Percentiles rank a stretch among this genome's conserved stretches.
These are phyloP conservation scores for Polypedilum pembai DNA, from an alignment of 1,140 invertebrate genomes.

Conservation along the genomic window DNA sequence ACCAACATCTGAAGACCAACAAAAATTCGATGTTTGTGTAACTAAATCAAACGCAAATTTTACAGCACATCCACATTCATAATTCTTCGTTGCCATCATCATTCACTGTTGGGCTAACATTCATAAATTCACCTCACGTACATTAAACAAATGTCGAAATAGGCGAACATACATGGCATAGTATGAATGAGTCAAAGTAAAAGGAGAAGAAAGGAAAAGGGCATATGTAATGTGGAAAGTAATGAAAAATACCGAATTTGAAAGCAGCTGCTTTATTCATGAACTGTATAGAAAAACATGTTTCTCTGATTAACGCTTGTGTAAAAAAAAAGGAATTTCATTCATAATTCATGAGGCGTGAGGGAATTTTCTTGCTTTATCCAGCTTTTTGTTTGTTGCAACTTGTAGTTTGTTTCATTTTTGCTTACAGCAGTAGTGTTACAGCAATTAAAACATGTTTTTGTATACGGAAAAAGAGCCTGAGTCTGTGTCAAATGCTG, in stretches of 20 bases:
- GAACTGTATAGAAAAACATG: neutral
- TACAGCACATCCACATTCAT: neutral
- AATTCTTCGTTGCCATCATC: neutral
- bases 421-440: neutral
- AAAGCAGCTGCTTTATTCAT: constrained; percentile 5
- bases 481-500: neutral
- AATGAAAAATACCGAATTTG: constrained; percentile 1
- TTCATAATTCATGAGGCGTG: constrained; percentile 17
- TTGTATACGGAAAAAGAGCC: neutral
- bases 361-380: neutral
- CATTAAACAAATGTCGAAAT: neutral
- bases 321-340: neutral
- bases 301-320: neutral
- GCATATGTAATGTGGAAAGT: neutral
- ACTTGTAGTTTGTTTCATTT: neutral
- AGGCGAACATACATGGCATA: neutral
- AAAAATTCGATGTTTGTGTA: neutral
- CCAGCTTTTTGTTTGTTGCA: neutral
- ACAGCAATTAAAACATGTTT: neutral
- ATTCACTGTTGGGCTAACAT: neutral
- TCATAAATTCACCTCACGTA: neutral
- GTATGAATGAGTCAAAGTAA: neutral
- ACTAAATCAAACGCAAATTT: neutral
- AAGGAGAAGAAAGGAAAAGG: neutral
- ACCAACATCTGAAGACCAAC: neutral